Base-by-base conservation (phyloP, 2,113 vertebrate species). In the Sprattus sprattus region DNA sequence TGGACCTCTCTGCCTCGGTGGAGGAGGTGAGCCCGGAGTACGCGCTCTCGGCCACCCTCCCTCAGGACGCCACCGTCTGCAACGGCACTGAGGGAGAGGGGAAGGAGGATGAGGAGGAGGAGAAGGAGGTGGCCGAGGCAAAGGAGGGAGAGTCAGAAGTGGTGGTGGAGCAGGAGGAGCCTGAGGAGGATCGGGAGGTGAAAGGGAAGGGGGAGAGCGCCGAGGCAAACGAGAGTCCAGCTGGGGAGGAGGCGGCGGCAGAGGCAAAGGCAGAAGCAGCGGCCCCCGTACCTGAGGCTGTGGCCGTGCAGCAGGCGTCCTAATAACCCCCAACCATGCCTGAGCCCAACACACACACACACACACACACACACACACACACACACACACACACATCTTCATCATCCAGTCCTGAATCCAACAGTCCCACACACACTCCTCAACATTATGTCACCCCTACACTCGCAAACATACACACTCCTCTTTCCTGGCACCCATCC, bases 41-140 rank as follows among this genome's bases (percentile, higher is more conserved):
- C 9, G 84, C 93, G 57, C 91, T 95, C 75, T 96, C 94, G 45
- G 88, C 90, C 47, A 95, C 94, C 0, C 91, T 95, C 49, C 93
- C 88, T 44, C 93, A 94, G 84, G 88, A 90, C 0, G 86, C 82
- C 20, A 83, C 85, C 49, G n/a, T 83, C 81, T 85, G 47, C 20
- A 85, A 71, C n/a, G 85, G 84, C 25, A 75, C 83, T 46, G 88
- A 92, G 18, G 85, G 86, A 71, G 86, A 91, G 52, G 87, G 84
- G 22, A 83, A 90, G 13, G 85, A 87, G 22, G 78, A 88, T 44
- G 86, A 75, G 50, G 83, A 81, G 22, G 64, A 28, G 44, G 60
- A 87, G 75, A 60, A 64, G 46, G 87, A 85, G 46, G n/a, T 20
- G 46, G 44, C 10, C 2, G 71, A 78, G 71, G 71, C 25, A 0